These are phyloP conservation scores for Hassar affinis DNA, from an alignment of 2,113 vertebrate genomes.

Conservation along the genomic window DNA sequence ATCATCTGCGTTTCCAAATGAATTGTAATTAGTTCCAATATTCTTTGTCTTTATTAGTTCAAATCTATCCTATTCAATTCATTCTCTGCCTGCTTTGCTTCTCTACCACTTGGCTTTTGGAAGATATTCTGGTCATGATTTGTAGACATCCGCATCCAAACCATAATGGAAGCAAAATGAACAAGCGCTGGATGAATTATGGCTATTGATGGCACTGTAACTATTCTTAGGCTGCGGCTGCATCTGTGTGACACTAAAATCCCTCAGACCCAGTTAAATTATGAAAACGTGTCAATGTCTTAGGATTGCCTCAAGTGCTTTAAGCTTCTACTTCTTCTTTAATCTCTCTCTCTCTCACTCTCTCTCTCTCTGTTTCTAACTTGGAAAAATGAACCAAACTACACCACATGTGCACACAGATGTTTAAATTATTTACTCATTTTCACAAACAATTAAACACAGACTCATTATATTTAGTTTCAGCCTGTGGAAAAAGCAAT, in stretches of 20 bases:
- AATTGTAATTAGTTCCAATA: not conserved
- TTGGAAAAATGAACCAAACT: not conserved
- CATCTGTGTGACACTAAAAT: conserved; percentile 40
- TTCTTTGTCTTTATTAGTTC: too few relatives aligned
- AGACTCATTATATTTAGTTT: not conserved
- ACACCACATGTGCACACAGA: conserved; percentile 11
- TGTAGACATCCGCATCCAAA: not conserved
- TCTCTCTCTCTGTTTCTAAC: not conserved
- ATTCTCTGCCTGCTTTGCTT: not conserved
- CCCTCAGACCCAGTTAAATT: conserved; percentile 37
- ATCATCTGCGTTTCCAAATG: not conserved
- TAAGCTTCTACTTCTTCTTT: not conserved
- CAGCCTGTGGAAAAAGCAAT: not conserved
- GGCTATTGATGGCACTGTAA: conserved; percentile 24
- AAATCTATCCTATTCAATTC: not conserved
- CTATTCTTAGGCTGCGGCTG: conserved; percentile 24
- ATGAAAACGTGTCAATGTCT: conserved; percentile 35
- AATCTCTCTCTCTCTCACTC: not conserved
- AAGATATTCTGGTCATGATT: conserved; percentile 1
- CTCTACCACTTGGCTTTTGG: not conserved
- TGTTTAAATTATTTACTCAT: not conserved
- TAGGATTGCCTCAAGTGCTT: conserved; percentile 26
- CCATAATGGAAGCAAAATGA: not conserved
- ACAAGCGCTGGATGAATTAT: conserved; percentile 15
- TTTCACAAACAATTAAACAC: not conserved